Evolutionary conservation across 2,888 invertebrate genomes (phyloP), one percentile per base, ranked within the genome.

Genomic region (Geotrupes spiniger): DNA sequence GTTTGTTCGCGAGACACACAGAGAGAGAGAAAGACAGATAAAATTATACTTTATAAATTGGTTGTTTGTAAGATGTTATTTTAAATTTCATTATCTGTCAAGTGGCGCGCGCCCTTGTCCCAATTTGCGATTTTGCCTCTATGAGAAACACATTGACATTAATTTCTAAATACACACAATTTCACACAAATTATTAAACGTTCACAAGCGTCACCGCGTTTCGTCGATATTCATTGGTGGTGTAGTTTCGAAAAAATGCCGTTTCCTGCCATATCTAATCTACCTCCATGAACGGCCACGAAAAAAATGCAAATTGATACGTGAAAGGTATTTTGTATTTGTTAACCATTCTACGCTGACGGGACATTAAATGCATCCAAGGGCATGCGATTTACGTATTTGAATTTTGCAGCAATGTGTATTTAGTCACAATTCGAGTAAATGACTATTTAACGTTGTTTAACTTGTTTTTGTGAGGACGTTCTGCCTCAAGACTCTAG

Each of bases 91-190:
- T 46, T 46, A 46, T 46, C 46, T 46, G 33, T 33, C 33, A 33
- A 33, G 33, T 15, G 2, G 56, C 52, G 48, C 40, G 43, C 59
- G 66, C 62, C 66, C 66, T 68, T 66, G 68, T 65, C 64, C 68
- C 60, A 64, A 61, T 62, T 66, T 46, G 56, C 48, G 54, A 61
- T 63, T 64, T 65, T 68, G 62, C 59, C 52, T 62, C 53, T 57
- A 54, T 54, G 62, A 63, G 62, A 64, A 66, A 65, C 63, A 58
- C 64, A 67, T 65, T 65, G 66, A 64, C 67, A 68, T 62, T 64
- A 59, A 57, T 57, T 51, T 44, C 43, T 54, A 50, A 50, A 50
- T 39, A 46, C 50, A 15, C 33, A 36, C 14, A 28, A 36, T 44
- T 33, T 33, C 33, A 33, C 33, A 33, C 14, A 33, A 33, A 33